These are phyloP conservation scores for Takifugu bimaculatus DNA, from an alignment of 2,113 vertebrate genomes.

Conservation along the genomic window DNA sequence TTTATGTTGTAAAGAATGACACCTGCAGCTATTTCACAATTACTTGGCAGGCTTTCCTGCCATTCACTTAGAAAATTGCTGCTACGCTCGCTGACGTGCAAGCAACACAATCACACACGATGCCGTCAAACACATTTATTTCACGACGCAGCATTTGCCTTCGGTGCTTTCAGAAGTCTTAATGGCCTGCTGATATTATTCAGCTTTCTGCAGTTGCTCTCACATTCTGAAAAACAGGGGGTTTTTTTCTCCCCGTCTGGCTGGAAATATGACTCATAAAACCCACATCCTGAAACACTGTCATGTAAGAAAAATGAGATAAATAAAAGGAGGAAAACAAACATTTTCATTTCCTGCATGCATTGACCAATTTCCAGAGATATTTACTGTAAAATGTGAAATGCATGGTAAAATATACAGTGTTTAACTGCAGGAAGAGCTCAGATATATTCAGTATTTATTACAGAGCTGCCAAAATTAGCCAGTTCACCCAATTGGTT, in stretches of 20 bases:
- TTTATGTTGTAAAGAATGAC: not conserved
- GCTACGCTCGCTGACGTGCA: not conserved
- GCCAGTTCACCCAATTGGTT: too few relatives aligned
- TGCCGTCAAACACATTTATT: conserved; percentile 42
- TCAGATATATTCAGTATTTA: not conserved
- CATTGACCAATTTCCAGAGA: conserved; percentile 9
- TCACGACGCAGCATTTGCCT: conserved; percentile 8
- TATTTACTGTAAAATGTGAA: conserved; percentile 19
- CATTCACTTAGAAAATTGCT: not conserved
- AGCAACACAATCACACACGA: not conserved
- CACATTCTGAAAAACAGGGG: conserved; percentile 13
- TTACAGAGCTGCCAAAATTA: not conserved
- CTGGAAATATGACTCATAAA: conserved; percentile 31
- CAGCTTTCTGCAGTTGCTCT: conserved; percentile 6
- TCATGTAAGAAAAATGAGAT: not conserved
- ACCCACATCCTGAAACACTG: conserved; percentile 5
- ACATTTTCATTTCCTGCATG: conserved; percentile 17
- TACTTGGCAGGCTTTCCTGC: too few relatives aligned
- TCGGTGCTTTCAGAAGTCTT: conserved; percentile 18
- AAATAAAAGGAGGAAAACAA: conserved; percentile 9
- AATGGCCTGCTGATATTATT: conserved; percentile 6
- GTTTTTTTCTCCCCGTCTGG: conserved; percentile 6
- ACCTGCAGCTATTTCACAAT: not conserved
- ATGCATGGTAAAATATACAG: conserved; percentile 7
- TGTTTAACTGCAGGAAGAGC: not conserved